Base-by-base conservation (phyloP, 1,140 invertebrate genomes). In the Coptotermes formosanus region DNA sequence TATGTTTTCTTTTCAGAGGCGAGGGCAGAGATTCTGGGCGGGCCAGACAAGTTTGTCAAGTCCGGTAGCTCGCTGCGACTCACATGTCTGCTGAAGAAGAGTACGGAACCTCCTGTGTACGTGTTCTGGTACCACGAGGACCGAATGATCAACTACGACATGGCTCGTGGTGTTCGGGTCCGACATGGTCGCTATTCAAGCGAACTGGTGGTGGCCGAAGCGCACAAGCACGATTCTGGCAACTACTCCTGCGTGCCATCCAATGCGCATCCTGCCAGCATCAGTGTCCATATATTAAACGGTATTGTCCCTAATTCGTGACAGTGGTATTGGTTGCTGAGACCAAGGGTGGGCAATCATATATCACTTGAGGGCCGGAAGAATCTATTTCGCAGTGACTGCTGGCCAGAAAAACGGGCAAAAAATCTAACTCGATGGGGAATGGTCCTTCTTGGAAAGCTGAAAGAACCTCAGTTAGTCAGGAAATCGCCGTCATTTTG, bases 171-270 rank as follows among this genome's bases (percentile, higher is more conserved):
- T 12, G 91, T 89, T 88, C 91, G 86, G 87, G 92, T 90, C 88
- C 92, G 88, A 88, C 91, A 89, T 87, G 92, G 87, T 90, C 89
- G 91, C 89, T 91, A 91, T 87, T 91, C 90, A 59, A 93, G 93
- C 86, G 92, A 93, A 86, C 89, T 95, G 19, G 90, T 92, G 86
- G 90, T 94, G 45, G 90, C 91, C 82, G 93, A 93, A 87, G 93
- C 93, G 25, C 92, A 93, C 82, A 91, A 91, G 30, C 91, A 89
- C 86, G 93, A 94, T 88, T 92, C 93, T 30, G 94, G 94, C 48
- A 94, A 94, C 89, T 94, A 95, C 87, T 95, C 94, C 6, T 95
- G 95, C 90, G 91, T 92, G 64, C 95, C 95, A 30, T 94, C 94
- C 84, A 95, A 95, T 89, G 94, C 94, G 2, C 93, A 93, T 81